Base-by-base conservation (phyloP, 2,888 invertebrate species). In the Patella caerulea region DNA sequence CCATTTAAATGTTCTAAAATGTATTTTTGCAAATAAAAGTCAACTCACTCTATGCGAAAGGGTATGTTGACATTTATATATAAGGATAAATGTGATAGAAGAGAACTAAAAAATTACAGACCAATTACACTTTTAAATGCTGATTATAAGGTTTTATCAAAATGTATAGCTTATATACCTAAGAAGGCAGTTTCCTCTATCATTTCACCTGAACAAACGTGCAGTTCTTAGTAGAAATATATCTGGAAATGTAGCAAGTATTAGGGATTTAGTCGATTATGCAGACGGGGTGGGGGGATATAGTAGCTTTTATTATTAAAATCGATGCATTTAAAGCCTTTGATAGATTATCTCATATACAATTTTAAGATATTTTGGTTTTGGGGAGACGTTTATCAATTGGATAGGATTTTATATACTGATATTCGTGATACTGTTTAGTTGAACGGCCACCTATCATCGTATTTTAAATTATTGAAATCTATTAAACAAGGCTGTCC, bases 321-420 rank as follows among this genome's bases (percentile, higher is more conserved):
- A 55, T 84, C 52, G 85, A 86, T 71, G 84, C 84, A 73, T 83
- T 83, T 71, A 86, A 85, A 70, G 84, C 83, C 2, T 84, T 85
- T 55, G 83, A 85, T 73, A 72, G 84, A 59, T 83, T 84, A 14
- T 79, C 76, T 52, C 81, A 82, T 72, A 79, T 76, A 71, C 19
- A 29, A 45, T 74, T 29, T 59, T 74, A 29, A 56, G 19, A 59
- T 59, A 54, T 45, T 59, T 74, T 19, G 59, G 59, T 24, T 74
- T 74, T 56, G 74, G 74, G n/a, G 24, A 54, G 55, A 34, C 15
- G 12, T 74, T 74, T 29, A 74, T 74, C 29, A 59, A 29, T 56
- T 74, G 74, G 74, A 74, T 74, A 59, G n/a, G 29, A 74, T 74
- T 17, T 9, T 74, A 29, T 74, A 74, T 29, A 56, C 74, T 29